Base-by-base conservation (phyloP, 2,888 invertebrate species). In the Athripsodes cinereus region DNA sequence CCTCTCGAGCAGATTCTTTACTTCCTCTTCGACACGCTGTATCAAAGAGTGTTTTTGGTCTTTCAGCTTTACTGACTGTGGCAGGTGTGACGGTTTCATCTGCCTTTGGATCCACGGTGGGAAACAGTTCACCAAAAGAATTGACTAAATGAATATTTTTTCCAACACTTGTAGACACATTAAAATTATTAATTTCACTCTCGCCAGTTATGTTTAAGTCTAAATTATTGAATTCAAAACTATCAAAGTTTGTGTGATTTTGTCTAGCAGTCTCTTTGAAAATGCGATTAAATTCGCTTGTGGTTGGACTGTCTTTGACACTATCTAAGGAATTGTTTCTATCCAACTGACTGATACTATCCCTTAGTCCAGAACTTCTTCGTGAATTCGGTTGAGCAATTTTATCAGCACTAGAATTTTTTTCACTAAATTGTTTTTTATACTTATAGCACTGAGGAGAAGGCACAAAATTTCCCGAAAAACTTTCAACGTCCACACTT, bases 1-100 rank as follows among this genome's bases (percentile, higher is more conserved):
- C 76, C 46, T 77, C 75, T 62, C 74, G 75, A 65, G 73, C 74
- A 53, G 70, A 70, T 57, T 70, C 72, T 57, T 67, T 66, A 65
- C 71, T 54, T 67, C 70, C 58, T 65, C 69, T 61, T 73, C 71
- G 69, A 1, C 48, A 49, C 13, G 57, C 59, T 18, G 31, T 55
- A 18, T 55, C 54, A 34, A 58, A 58, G 11, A 62, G 35, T 31
- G 53, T 62, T 3, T 52, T 60, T 6, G 62, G 62, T 44, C 60
- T 57, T 21, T 62, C 58, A 18, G 18, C 20, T 21, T 49, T 55
- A 2, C 13, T 40, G 16, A 13, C 40, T 8, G 40, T 40, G 3
- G n/a, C 40, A 40, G 40, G 40, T 8, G 13, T 16, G 13, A 16
- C 13, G 13, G 16, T 40, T 13, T 40, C 40, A 40, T 40, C 40